Conservation (phyloP, 1,140 invertebrate genomes). For the Drosophila seguyi region DNA sequence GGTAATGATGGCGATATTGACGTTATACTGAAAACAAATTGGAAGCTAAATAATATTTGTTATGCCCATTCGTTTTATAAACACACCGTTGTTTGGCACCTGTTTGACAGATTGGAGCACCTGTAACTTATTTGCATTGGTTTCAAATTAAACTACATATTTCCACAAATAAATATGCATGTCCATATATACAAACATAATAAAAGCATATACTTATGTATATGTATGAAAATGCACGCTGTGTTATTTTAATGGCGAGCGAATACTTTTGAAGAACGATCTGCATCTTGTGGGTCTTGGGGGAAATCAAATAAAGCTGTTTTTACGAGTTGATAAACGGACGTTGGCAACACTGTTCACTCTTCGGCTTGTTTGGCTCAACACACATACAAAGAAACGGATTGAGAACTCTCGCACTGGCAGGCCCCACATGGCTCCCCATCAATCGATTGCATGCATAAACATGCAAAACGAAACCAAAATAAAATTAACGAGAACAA, state of each 20-base stretch:
- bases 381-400: constrained; percentile 18
- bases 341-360: constrained; percentile 34
- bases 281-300: constrained; percentile 17
- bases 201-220: neutral
- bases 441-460: constrained; percentile 78
- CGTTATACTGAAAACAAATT: neutral
- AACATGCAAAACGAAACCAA: constrained; percentile 81
- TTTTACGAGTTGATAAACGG: constrained; percentile 16
- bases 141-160: neutral
- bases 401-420: constrained; percentile 43
- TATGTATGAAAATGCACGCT: neutral
- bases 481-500: constrained; percentile 82
- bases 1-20: neutral
- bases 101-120: neutral
- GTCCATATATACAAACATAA: too few relatives aligned
- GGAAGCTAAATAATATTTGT: neutral
- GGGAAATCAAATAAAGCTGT: constrained; percentile 4
- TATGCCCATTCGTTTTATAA: neutral
- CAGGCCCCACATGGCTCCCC: constrained; percentile 67
- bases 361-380: constrained; percentile 19
- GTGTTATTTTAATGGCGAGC: constrained; percentile 11
- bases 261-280: constrained; percentile 14
- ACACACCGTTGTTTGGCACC: neutral
- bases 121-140: neutral
- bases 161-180: neutral